phyloP scores from a whole-genome alignment of 2,888 invertebrate genomes.

The Coleophora deauratella region DNA sequence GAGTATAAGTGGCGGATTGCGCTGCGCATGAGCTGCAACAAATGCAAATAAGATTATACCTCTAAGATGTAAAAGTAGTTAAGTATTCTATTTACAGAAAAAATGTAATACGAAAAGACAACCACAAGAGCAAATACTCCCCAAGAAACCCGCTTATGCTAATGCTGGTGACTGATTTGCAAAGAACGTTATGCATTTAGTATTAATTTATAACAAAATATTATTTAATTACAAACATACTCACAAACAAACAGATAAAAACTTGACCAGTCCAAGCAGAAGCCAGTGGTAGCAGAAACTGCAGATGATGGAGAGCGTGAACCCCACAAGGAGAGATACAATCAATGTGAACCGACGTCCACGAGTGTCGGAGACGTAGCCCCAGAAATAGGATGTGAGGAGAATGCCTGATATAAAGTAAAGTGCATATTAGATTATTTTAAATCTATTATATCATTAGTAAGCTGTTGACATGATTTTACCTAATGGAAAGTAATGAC shows the following conservation, averaged over 20 bases:
- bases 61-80: background rate
- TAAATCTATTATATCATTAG: background rate
- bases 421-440: background rate
- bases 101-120: no score
- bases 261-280: slow-evolving; percentile 48
- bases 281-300: slow-evolving; percentile 59
- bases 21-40: slow-evolving; percentile 54
- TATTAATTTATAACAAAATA: no score
- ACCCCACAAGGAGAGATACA: slow-evolving; percentile 45
- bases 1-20: slow-evolving; percentile 73
- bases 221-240: slow-evolving; percentile 23
- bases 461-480: background rate
- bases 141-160: no score
- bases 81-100: background rate
- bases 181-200: no score
- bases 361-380: slow-evolving; percentile 56
- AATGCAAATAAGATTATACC: background rate
- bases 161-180: no score
- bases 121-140: no score
- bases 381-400: slow-evolving; percentile 60
- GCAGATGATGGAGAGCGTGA: slow-evolving; percentile 49
- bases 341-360: slow-evolving; percentile 51
- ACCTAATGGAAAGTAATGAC: background rate
- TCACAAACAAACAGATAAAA: slow-evolving; percentile 61
- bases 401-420: slow-evolving; percentile 48